Conservation (phyloP, 2,888 invertebrate genomes). For the Protophormia terraenovae region DNA sequence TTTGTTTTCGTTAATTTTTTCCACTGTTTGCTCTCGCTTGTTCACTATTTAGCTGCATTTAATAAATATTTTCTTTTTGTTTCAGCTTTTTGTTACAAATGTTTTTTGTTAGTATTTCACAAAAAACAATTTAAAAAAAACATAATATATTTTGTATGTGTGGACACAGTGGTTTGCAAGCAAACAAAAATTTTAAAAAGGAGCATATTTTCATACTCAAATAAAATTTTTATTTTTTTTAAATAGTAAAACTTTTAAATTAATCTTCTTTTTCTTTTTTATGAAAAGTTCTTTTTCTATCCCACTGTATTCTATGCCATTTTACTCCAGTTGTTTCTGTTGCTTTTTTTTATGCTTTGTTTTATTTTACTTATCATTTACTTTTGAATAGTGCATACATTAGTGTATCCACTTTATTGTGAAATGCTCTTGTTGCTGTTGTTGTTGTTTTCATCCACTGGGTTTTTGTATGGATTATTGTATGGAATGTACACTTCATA, state of each 20-base stretch:
- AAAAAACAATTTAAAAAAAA: constrained; percentile 11
- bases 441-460: constrained; percentile 26
- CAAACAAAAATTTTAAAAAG: too few relatives aligned
- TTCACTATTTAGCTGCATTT: constrained; percentile 32
- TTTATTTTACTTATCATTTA: constrained; percentile 50
- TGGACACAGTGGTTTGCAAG: constrained; percentile 29
- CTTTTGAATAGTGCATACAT: constrained; percentile 48
- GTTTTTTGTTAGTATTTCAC: constrained; percentile 43
- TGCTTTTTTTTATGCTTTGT: neutral
- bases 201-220: neutral
- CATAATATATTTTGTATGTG: constrained; percentile 44
- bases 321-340: constrained; percentile 18
- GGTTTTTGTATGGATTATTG: constrained; percentile 39
- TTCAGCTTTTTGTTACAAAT: constrained; percentile 33
- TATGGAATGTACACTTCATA: constrained; percentile 39
- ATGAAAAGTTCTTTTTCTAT: neutral
- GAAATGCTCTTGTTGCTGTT: constrained; percentile 30
- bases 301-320: constrained; percentile 17
- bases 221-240: neutral
- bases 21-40: constrained; percentile 28
- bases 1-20: constrained; percentile 42
- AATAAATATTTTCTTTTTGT: constrained; percentile 34
- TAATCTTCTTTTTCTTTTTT: too few relatives aligned
- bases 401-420: constrained; percentile 50
- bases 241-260: too few relatives aligned